phyloP scores from a whole-genome alignment of 1,140 invertebrate species.

The Lordiphosa collinella region DNA sequence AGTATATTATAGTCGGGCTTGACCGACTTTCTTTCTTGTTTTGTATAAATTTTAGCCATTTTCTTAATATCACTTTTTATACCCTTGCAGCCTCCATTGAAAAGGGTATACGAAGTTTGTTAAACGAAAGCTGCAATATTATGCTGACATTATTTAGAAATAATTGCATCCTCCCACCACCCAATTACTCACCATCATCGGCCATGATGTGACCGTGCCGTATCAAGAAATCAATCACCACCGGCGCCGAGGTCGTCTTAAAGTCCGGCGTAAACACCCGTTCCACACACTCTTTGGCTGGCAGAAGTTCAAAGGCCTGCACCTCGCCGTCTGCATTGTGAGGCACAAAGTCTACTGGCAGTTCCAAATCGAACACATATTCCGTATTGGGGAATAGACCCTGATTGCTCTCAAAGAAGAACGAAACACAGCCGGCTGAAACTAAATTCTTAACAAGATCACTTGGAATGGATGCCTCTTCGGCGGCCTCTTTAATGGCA shows the following conservation, averaged over 20 bases:
- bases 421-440: constrained; percentile 91
- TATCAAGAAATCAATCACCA: constrained; percentile 94
- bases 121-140: too few species aligned
- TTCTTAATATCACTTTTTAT: too few species aligned
- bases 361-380: constrained; percentile 96
- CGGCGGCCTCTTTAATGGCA: constrained; percentile 94
- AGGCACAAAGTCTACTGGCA: constrained; percentile 93
- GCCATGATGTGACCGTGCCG: constrained; percentile 92
- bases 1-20: too few species aligned
- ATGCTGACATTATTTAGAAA: too few species aligned
- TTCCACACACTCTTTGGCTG: constrained; percentile 89
- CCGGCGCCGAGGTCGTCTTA: constrained; percentile 95
- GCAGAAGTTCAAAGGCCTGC: constrained; percentile 91
- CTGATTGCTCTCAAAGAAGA: constrained; percentile 94
- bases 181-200: constrained; percentile 87
- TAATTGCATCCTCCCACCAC: neutral
- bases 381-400: constrained; percentile 96
- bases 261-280: constrained; percentile 90
- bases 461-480: constrained; percentile 93
- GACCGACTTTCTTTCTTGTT: too few species aligned
- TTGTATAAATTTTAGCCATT: too few species aligned
- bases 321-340: constrained; percentile 96
- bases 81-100: too few species aligned
- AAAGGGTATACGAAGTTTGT: too few species aligned
- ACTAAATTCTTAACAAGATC: constrained; percentile 87